Conservation (phyloP, 1,140 invertebrate species). For the Heliconius hewitsoni region DNA sequence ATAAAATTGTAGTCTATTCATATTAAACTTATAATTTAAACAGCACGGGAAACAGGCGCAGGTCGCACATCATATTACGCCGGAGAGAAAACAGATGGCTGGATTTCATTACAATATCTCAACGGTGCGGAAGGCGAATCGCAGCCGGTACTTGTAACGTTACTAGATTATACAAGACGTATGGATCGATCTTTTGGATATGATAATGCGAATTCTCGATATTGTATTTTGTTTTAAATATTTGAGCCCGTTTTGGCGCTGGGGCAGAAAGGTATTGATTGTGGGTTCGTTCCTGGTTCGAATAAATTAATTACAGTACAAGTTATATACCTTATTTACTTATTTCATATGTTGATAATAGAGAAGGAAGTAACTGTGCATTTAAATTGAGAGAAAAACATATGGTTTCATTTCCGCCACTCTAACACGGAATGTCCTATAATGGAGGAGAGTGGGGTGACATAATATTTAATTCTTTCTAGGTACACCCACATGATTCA, state of each 20-base stretch:
- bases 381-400: too few species aligned
- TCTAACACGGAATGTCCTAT: too few species aligned
- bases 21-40: constrained; percentile 51
- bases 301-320: too few species aligned
- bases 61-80: constrained; percentile 67
- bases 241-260: background rate
- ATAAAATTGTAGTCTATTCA: constrained; percentile 3
- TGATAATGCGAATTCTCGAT: constrained; percentile 40
- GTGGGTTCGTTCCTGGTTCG: too few species aligned
- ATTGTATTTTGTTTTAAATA: background rate
- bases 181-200: constrained; percentile 48
- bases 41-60: constrained; percentile 60
- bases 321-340: too few species aligned
- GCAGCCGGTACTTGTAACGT: constrained; percentile 63
- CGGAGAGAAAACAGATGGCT: constrained; percentile 73
- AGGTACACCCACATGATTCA: too few species aligned
- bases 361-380: too few species aligned
- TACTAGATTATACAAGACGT: constrained; percentile 67
- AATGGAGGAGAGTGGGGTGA: too few species aligned
- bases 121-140: constrained; percentile 66
- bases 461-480: too few species aligned
- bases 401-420: too few species aligned
- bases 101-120: constrained; percentile 76
- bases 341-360: too few species aligned
- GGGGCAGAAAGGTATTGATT: too few species aligned